Percentiles rank a stretch among this genome's conserved stretches.
These are phyloP conservation scores for Drosophila borborema DNA, from an alignment of 2,888 invertebrate species.

Conservation along the genomic window DNA sequence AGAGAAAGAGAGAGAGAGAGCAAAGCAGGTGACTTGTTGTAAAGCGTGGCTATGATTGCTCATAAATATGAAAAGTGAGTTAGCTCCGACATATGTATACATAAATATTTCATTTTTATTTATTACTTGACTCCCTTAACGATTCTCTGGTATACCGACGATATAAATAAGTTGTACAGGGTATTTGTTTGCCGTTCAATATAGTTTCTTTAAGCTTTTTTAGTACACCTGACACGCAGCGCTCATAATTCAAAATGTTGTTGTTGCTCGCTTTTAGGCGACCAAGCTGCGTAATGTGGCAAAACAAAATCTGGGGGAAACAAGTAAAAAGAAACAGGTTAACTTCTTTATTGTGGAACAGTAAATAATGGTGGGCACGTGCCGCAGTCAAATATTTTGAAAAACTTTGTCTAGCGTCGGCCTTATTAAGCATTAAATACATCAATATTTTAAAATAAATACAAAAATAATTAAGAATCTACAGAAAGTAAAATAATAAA, in stretches of 20 bases:
- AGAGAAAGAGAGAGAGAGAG: no score
- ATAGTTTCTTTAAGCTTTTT: slow-evolving; percentile 11
- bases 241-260: slow-evolving; percentile 75
- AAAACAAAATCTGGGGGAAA: slow-evolving; percentile 68
- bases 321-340: slow-evolving; percentile 47
- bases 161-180: slow-evolving; percentile 6
- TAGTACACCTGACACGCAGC: slow-evolving; percentile 75
- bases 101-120: background rate
- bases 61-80: no score
- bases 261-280: slow-evolving; percentile 33
- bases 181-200: slow-evolving; percentile 1
- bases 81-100: no score
- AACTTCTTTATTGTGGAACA: slow-evolving; percentile 63
- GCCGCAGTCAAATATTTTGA: slow-evolving; percentile 38
- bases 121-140: background rate
- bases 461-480: background rate
- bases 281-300: slow-evolving; percentile 64
- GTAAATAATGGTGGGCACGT: slow-evolving; percentile 82
- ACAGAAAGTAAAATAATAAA: background rate
- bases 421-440: background rate
- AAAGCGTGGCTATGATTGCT: no score
- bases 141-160: background rate
- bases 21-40: no score
- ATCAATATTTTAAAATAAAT: background rate
- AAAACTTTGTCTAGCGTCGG: slow-evolving; percentile 23